phyloP scores from a whole-genome alignment of 92 coral and sea anemone species.

The Palythoa heliodiscus region DNA sequence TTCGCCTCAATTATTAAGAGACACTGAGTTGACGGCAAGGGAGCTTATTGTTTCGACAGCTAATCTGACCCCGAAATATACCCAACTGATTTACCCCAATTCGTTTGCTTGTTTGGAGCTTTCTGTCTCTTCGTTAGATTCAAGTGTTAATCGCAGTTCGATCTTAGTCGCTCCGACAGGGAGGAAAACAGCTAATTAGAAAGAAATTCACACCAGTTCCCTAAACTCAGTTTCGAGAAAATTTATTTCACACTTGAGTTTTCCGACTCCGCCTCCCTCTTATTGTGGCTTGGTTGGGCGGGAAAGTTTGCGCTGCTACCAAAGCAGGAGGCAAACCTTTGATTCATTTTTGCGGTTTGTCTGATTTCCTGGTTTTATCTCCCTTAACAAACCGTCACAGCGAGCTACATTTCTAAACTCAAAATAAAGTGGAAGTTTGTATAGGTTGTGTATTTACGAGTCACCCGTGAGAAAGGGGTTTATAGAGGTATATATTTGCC shows the following conservation, averaged over 20 bases:
- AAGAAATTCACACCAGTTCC: constrained; percentile 82
- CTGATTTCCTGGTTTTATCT: constrained; percentile 48
- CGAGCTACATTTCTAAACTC: not conserved
- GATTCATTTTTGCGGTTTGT: constrained; percentile 72
- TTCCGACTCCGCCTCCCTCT: constrained; percentile 93
- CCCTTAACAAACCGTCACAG: constrained; percentile 24
- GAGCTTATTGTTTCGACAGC: constrained; percentile 50
- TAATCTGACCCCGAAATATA: constrained; percentile 44
- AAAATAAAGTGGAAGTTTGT: constrained; percentile 9
- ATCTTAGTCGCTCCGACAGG: constrained; percentile 16
- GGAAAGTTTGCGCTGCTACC: constrained; percentile 85
- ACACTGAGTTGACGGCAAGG: constrained; percentile 49
- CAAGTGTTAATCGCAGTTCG: constrained; percentile 16
- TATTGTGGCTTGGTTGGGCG: constrained; percentile 90
- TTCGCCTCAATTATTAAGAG: constrained; percentile 46
- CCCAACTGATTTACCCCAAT: constrained; percentile 33
- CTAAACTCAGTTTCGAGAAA: constrained; percentile 78
- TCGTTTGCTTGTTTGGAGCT: not conserved
- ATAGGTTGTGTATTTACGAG: constrained; percentile 13
- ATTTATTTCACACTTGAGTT: constrained; percentile 82
- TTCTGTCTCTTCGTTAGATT: not conserved
- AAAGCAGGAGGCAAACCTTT: constrained; percentile 87
- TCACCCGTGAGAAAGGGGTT: constrained; percentile 40
- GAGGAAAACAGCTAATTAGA: constrained; percentile 77
- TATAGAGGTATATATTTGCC: constrained; percentile 87